Base-by-base conservation (phyloP, 2,113 vertebrate genomes). In the Epinephelus cyanopodus region DNA sequence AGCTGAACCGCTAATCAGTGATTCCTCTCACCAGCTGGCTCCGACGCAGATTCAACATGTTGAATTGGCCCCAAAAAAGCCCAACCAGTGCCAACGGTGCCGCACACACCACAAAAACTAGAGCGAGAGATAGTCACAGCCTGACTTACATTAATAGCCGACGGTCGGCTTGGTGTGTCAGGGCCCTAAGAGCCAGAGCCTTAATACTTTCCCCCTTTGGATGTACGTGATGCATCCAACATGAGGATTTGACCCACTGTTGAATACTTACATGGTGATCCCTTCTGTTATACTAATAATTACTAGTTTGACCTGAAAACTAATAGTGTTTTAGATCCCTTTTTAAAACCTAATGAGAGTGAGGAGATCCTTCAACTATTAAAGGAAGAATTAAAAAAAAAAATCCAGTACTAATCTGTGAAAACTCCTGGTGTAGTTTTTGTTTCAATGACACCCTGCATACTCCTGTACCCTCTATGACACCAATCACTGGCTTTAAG, bases 191-290 rank as follows among this genome's bases (percentile, higher is more conserved):
- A 85, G 27, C 6, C 15, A 50, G 37, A 79, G 10, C 57, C 12
- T 18, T 37, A 19, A 17, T 70, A 29, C 74, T 62, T 74, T 47
- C 42, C 42, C 57, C 45, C 9, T 42, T 27, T 77, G 68, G 66
- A 84, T 84, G 81, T 74, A 68, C 13, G 27, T 37, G 25, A 58
- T 72, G 60, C 66, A 83, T 86, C 70, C 61, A 60, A 27, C 33
- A n/a, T 77, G 25, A 47, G 19, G 4, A 53, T 81, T 81, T 71
- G 8, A 64, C 13, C 33, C 56, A 58, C 42, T 66, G 23, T 6
- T 67, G 57, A 71, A 77, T 58, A 78, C 27, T 60, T 48, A 63
- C 7, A 27, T 57, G 33, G 9, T 15, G 1, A 23, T 57, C 37
- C 39, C 62, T 64, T 29, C 33, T 69, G 5, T 8, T 48, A 39